These are phyloP conservation scores for Penaeus chinensis DNA, from an alignment of 1,140 invertebrate genomes.

Conservation along the genomic window DNA sequence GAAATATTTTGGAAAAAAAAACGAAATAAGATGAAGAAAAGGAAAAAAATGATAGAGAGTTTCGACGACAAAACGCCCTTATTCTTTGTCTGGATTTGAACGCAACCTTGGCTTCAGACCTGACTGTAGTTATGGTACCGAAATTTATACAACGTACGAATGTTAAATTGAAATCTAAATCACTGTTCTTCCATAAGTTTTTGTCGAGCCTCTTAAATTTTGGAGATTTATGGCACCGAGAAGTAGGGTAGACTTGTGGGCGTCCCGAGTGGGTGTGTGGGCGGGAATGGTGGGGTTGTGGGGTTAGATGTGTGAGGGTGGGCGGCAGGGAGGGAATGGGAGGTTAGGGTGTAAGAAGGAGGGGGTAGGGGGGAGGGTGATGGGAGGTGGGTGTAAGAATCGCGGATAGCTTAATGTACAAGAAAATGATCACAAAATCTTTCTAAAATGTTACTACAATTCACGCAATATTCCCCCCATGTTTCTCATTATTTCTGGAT, in stretches of 20 bases:
- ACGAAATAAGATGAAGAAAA: no score
- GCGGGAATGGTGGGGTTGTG: background rate
- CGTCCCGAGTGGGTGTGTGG: background rate
- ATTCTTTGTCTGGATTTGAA: no score
- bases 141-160: conserved; percentile 56
- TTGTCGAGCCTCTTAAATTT: conserved; percentile 54
- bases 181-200: conserved; percentile 59
- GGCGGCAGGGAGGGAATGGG: background rate
- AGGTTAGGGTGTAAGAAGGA: background rate
- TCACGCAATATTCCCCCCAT: no score
- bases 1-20: no score
- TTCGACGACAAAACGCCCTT: no score
- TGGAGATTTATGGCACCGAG: conserved; percentile 37
- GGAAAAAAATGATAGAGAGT: no score
- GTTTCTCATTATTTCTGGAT: no score
- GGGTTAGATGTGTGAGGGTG: conserved; percentile 17
- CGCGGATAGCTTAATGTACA: background rate
- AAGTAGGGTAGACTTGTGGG: conserved; percentile 28
- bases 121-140: conserved; percentile 40
- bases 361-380: background rate
- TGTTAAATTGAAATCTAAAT: conserved; percentile 60
- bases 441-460: no score
- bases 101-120: no score
- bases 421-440: no score
- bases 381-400: background rate